Evolutionary conservation across 2,888 invertebrate genomes (phyloP), one percentile per base, ranked within the genome.

Genomic region (Lamellibrachia columna): DNA sequence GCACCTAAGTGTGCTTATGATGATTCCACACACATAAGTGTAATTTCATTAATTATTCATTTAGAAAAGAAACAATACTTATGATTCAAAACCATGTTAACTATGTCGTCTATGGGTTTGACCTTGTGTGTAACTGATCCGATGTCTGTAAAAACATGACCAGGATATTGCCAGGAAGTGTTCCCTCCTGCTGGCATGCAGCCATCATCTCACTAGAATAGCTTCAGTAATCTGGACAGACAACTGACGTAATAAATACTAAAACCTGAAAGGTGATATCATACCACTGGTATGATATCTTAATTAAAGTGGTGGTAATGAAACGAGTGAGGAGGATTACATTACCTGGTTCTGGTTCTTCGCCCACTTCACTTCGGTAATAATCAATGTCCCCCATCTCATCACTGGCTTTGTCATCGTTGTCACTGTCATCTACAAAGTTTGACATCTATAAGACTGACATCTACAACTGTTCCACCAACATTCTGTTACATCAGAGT

Each of bases 291-390:
- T 91, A 40, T 52, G 53, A 52, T 40, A 91, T 4, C 15, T 52
- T n/a, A 91, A 52, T 53, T 91, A 52, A 91, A 91, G 11, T 11
- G 91, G 53, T 58, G 40, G 40, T 40, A 40, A 40, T 40, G 40
- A 40, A 40, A 40, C 1, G 40, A 1, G 40, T 0, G 22, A 75
- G n/a, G 75, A 75, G 58, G 75, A 75, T 11, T 4, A 60, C 15
- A 60, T 60, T 75, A 96, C 96, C 98, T 97, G 98, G 97, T 94
- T 98, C 98, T 0, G 98, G 99, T 95, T 98, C 98, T 95, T 98
- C 98, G 60, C 99, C 99, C 52, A 99, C 98, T 97, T 98, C 99
- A 94, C 98, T 97, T 94, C 98, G 97, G 96, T 98, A 99, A 97
- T 98, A 98, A 94, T 98, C 98, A 0, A 97, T 97, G 96, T 98